Base-by-base conservation (phyloP, 2,888 invertebrate genomes). In the Euclidia mi region DNA sequence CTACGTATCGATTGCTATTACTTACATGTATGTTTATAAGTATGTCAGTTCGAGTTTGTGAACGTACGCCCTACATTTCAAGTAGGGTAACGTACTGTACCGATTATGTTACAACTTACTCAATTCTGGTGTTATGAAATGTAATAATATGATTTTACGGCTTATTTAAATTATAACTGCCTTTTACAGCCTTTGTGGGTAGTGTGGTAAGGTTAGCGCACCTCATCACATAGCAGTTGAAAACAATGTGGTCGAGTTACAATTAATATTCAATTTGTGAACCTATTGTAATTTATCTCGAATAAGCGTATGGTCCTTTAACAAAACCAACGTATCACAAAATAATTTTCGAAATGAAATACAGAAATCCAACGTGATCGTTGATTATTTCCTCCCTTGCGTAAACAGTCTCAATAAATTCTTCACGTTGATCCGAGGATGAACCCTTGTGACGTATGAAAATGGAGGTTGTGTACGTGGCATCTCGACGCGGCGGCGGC, bases 391-490 rank as follows among this genome's bases (percentile, higher is more conserved):
- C 73, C 78, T 76, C 69, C 78, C 77, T 76, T 78, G 71, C 67
- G 80, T 88, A 88, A 87, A 87, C 86, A 87, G 79, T 84, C 84
- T 84, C 87, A 85, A 90, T 91, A 91, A 90, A 91, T 90, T 87
- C 85, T 85, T 89, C 88, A 85, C 77, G 81, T 78, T 90, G 90
- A 91, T 89, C 90, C 87, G 64, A 64, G 86, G 88, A 85, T 88
- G 86, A 88, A 85, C 83, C 80, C 79, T 81, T 78, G 84, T 76
- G 88, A 88, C 88, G 81, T 88, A 89, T 89, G 88, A 88, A 89
- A 89, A 90, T 89, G 78, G 84, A 82, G 82, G 81, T 82, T 78
- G 66, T 71, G 75, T 69, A 72, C 78, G 78, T 72, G 71, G 71
- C 66, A 66, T 75, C 71, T 72, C 74, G 28, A 66, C 73, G 78